A percentile compares a stretch with the other conserved stretches of the same genome.
These are phyloP conservation scores for Schrankia costaestrigalis DNA, from an alignment of 2,888 invertebrate genomes.

Conservation along the genomic window DNA sequence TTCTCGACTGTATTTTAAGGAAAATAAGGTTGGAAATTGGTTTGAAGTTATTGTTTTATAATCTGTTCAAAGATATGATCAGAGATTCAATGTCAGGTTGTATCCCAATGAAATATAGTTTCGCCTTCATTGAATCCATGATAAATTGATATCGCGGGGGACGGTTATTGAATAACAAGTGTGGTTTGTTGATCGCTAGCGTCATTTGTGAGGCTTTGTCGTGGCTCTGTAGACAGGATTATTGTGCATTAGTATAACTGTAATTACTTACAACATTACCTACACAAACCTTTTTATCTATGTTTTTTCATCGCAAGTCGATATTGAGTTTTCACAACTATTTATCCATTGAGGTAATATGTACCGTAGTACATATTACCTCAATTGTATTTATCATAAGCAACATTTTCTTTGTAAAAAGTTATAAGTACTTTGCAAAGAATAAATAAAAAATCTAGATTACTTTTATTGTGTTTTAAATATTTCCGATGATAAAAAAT, in stretches of 20 bases:
- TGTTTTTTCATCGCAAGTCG: no score
- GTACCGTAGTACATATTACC: no score
- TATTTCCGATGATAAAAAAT: no score
- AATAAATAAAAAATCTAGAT: no score
- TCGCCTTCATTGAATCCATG: constrained; percentile 77
- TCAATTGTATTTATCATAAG: no score
- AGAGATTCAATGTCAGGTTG: constrained; percentile 63
- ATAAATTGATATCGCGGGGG: constrained; percentile 72
- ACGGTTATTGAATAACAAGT: constrained; percentile 79
- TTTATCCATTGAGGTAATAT: no score
- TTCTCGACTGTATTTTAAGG: constrained; percentile 3
- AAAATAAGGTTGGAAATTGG: constrained; percentile 13
- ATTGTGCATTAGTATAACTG: constrained; percentile 7
- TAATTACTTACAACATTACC: no score
- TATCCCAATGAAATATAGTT: constrained; percentile 75
- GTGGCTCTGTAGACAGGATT: constrained; percentile 19
- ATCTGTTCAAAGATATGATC: constrained; percentile 42
- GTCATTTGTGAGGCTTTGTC: constrained; percentile 39
- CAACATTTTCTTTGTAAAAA: no score
- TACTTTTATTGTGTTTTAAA: no score
- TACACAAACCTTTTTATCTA: no score
- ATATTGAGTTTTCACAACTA: no score
- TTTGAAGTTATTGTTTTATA: constrained; percentile 25
- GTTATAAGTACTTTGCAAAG: no score
- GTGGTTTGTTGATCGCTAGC: constrained; percentile 52